Percentiles rank a stretch among this genome's conserved stretches.
Evolutionary conservation across 2,888 invertebrate genomes (phyloP).

Genomic region (Latrodectus hesperus): DNA sequence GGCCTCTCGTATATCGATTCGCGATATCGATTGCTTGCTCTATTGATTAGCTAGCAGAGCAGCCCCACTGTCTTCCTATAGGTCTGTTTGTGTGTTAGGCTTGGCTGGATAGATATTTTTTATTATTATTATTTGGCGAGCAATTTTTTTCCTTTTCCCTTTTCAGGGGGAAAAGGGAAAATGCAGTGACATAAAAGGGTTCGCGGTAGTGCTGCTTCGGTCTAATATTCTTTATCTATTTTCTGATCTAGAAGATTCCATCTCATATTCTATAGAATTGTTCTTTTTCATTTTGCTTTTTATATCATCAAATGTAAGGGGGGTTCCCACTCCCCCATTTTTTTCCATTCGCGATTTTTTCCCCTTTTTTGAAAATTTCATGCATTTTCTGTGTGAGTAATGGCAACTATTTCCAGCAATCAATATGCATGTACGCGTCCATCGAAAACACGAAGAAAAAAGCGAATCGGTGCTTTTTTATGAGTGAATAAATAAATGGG

Average conservation of each 20-base stretch:
- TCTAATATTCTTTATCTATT: conserved; percentile 62
- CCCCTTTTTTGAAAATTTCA: conserved; percentile 24
- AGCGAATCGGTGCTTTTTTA: conserved; percentile 26
- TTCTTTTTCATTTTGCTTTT: conserved; percentile 29
- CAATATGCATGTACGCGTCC: conserved; percentile 36
- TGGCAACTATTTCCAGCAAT: conserved; percentile 44
- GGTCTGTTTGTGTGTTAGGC: conserved; percentile 50
- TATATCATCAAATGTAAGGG: conserved; percentile 8
- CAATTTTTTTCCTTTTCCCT: conserved; percentile 21
- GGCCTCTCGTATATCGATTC: conserved; percentile 57
- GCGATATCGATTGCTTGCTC: conserved; percentile 57
- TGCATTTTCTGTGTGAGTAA: conserved; percentile 54
- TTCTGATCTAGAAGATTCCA: conserved; percentile 57
- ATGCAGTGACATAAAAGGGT: conserved; percentile 63
- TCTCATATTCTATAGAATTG: conserved; percentile 59
- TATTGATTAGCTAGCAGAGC: conserved; percentile 64
- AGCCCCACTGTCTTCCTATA: conserved; percentile 55
- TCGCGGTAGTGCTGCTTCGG: conserved; percentile 21
- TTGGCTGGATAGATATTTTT: conserved; percentile 53
- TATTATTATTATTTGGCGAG: conserved; percentile 34
- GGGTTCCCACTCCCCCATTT: neutral
- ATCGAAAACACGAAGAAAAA: conserved; percentile 31
- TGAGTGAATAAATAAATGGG: conserved; percentile 55
- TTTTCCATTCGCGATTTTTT: conserved; percentile 16
- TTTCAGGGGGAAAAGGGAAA: conserved; percentile 28